Evolutionary conservation across 2,888 invertebrate species (phyloP), one percentile per base, ranked within the genome.

Genomic region (Plemyria rubiginata): DNA sequence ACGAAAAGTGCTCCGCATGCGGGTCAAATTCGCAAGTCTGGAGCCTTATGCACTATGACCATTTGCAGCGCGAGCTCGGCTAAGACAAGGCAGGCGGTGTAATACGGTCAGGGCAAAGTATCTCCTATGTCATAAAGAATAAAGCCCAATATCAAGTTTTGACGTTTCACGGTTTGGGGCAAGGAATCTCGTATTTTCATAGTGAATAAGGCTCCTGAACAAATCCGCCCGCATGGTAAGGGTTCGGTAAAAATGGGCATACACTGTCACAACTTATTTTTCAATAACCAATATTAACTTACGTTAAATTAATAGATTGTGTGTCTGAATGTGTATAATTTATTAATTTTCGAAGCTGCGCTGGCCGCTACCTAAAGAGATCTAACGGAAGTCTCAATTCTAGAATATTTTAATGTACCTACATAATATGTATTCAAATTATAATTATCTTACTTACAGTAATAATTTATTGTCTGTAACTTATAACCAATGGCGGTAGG

Each of bases 401-500:
- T 36, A 50, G 13, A 38, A 36, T 11, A 54, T 53, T 32, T 41
- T 66, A 67, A 63, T 65, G 65, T 66, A 38, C 36, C 36, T 65
- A 36, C 36, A 54, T 58, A n/a, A n/a, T n/a, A 51, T 54, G 54
- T 54, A 40, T 55, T 12, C 48, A 59, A 32, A 46, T 46, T 62
- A 56, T 22, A 45, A 70, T 60, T 60, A 64, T 71, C 71, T 52
- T 66, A 57, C 56, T 60, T 67, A 61, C 64, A 64, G 66, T 62
- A 65, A 65, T 70, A 65, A 70, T 60, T 67, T 86, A 87, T 88
- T 85, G 81, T 82, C 80, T 22, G 22, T 22, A 22, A 78, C 72
- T 80, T 80, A 70, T 82, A 86, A 84, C 78, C 79, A 76, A 78
- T 80, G 77, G 74, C 76, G 72, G 80, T 89, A 86, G 72, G 80